These are phyloP conservation scores for Trichosurus vulpecula DNA, from an alignment of 2,797 vertebrate species.

Conservation along the genomic window DNA sequence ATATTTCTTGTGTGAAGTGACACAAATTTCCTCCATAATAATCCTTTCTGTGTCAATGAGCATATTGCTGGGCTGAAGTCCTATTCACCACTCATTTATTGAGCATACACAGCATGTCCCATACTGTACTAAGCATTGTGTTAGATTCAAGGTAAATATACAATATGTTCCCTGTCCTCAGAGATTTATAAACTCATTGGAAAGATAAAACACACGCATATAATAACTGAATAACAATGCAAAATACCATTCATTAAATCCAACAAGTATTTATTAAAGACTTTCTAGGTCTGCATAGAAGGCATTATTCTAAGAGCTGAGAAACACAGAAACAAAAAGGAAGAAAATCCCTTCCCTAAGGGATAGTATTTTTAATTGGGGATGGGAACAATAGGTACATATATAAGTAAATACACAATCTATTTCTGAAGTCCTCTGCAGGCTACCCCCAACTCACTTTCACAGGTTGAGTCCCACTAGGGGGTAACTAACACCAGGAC, in stretches of 20 bases:
- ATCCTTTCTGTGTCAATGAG: not conserved
- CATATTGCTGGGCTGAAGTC: not conserved
- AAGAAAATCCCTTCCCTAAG: not conserved
- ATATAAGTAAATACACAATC: not conserved
- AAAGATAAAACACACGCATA: not conserved
- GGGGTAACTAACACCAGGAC: not conserved
- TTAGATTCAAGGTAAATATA: not conserved
- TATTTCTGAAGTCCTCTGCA: not conserved
- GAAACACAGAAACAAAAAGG: not conserved
- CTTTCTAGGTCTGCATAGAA: not conserved
- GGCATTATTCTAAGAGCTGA: not conserved
- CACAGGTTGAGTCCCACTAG: not conserved
- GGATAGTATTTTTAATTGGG: not conserved
- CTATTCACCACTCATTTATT: not conserved
- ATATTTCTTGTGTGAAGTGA: not conserved
- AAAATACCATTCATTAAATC: not conserved
- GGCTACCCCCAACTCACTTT: not conserved
- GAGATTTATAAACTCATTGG: not conserved
- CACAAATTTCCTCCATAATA: not conserved
- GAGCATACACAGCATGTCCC: not conserved
- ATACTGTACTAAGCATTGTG: not conserved
- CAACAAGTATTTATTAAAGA: not conserved
- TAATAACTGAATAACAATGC: not conserved
- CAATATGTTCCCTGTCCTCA: not conserved
- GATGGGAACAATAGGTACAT: not conserved